Conservation (phyloP, 2,888 invertebrate genomes). For the Drosophila neonasuta region DNA sequence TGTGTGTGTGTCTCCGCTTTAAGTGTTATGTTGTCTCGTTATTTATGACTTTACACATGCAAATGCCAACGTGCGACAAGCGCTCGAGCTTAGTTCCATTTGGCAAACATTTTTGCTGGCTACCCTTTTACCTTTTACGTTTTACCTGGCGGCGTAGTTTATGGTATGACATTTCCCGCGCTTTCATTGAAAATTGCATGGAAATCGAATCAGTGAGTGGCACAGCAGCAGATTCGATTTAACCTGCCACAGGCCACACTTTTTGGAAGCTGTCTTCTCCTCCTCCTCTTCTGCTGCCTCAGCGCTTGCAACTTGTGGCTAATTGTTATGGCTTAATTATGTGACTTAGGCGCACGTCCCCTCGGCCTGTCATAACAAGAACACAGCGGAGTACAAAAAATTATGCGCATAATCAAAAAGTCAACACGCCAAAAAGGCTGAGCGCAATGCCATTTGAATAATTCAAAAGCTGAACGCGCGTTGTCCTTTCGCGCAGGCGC, state of each 20-base stretch:
- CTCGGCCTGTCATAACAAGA: conserved; percentile 53
- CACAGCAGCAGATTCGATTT: conserved; percentile 65
- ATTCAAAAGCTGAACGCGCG: conserved; percentile 72
- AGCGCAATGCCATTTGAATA: conserved; percentile 71
- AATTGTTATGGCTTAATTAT: conserved; percentile 75
- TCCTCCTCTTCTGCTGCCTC: too few relatives aligned
- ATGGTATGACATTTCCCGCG: conserved; percentile 69
- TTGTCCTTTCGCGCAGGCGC: conserved; percentile 76
- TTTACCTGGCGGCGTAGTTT: conserved; percentile 72
- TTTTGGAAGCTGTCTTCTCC: too few relatives aligned
- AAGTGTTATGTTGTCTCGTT: conserved; percentile 76
- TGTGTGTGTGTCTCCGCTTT: conserved; percentile 46
- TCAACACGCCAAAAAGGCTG: conserved; percentile 74
- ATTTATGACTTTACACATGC: conserved; percentile 81
- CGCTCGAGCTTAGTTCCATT: conserved; percentile 67
- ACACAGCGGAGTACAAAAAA: conserved; percentile 56
- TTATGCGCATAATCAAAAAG: conserved; percentile 81
- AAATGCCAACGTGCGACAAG: conserved; percentile 75
- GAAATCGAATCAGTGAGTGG: conserved; percentile 70
- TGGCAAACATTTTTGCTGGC: conserved; percentile 31
- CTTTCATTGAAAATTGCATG: conserved; percentile 77
- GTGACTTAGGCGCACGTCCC: conserved; percentile 44
- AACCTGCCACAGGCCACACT: conserved; percentile 3
- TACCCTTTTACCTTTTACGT: conserved; percentile 32
- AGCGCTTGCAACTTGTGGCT: conserved; percentile 32